Conservation (phyloP, 2,113 vertebrate species). For the Salminus brasiliensis region DNA sequence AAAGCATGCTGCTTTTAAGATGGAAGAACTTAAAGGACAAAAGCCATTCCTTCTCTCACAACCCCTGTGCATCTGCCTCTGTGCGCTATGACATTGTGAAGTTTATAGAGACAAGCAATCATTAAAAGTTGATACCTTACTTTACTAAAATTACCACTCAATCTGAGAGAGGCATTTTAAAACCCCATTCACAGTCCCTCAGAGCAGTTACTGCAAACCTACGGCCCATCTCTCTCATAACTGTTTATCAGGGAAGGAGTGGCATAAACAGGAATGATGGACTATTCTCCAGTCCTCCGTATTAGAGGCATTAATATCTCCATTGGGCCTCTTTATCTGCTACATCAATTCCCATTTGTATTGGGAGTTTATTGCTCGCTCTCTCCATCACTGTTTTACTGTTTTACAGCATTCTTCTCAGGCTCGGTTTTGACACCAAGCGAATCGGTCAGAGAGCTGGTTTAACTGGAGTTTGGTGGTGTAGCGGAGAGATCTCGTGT, state of each 20-base stretch:
- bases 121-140: slow-evolving; percentile 14
- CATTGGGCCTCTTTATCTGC: slow-evolving; percentile 45
- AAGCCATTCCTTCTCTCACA: neutral
- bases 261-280: slow-evolving; percentile 47
- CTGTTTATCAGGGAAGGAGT: slow-evolving; percentile 37
- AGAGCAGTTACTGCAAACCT: slow-evolving; percentile 29
- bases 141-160: slow-evolving; percentile 22
- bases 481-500: neutral
- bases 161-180: slow-evolving; percentile 28
- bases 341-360: slow-evolving; percentile 38
- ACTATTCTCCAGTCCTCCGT: slow-evolving; percentile 32
- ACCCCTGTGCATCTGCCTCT: neutral
- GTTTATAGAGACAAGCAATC: slow-evolving; percentile 9
- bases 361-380: slow-evolving; percentile 43
- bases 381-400: slow-evolving; percentile 39
- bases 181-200: slow-evolving; percentile 12
- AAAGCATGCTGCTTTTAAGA: neutral
- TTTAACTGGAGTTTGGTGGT: slow-evolving; percentile 16
- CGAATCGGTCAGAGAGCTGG: slow-evolving; percentile 21
- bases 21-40: neutral
- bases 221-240: slow-evolving; percentile 46
- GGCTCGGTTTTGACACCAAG: slow-evolving; percentile 20
- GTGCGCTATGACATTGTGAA: neutral
- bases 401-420: slow-evolving; percentile 37
- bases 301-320: slow-evolving; percentile 38